Evolutionary conservation across 2,797 vertebrate genomes (phyloP), one percentile per base, ranked within the genome.

Genomic region (Chelonia mydas): DNA sequence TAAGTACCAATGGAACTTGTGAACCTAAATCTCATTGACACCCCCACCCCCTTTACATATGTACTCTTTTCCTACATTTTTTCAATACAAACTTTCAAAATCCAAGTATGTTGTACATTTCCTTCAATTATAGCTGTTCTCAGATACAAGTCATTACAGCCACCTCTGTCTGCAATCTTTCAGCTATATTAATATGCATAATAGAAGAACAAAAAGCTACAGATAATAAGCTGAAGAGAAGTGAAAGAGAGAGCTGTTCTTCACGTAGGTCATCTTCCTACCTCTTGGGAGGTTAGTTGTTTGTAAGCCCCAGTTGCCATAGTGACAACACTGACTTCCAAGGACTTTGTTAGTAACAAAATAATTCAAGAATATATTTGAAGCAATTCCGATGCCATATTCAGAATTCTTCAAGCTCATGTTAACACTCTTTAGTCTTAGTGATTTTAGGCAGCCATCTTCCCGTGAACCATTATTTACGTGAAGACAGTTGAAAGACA

Each of bases 81-180:
- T 12, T 3, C 51, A 86, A 61, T 6, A 27, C 11, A 83, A 89
- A 65, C 33, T 16, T 51, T 37, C n/a, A 27, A 90, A 61, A 31
- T 88, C 61, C 50, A 54, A 82, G 68, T 49, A 77, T 28, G 2
- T 49, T 49, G 45, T 28, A 77, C 6, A 51, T 55, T 78, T 7
- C 3, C 2, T 93, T 91, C 85, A 57, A 2, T 91, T 95, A 89
- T 76, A 54, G 31, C 6, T 89, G 19, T 86, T 19, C 11, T 83
- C 45, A 84, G 55, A 51, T 55, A 87, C 90, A 87, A 7, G 7
- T 51, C 92, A 33, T 74, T 94, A 50, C 47, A 84, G n/a, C 57
- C 82, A 19, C 82, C 86, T 93, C 83, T 41, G 83, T 65, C 19
- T 90, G 84, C 16, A 94, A 74, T 13, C 94, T 93, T 37, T 84